Conservation (phyloP, 2,113 vertebrate species). For the Xiphophorus hellerii region DNA sequence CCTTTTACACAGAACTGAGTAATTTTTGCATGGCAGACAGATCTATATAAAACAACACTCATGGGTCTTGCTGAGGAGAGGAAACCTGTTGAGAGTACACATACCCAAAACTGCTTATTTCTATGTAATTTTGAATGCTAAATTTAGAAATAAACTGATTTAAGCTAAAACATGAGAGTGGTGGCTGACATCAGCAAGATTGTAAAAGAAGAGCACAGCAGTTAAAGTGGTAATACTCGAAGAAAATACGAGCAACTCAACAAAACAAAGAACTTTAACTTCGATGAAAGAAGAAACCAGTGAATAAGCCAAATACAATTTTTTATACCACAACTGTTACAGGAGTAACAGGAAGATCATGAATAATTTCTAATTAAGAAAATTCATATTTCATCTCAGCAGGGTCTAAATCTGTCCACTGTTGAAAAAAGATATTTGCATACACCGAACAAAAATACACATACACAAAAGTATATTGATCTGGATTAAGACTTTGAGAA, state of each 20-base stretch:
- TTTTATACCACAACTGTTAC: too few relatives aligned
- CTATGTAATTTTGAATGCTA: neutral
- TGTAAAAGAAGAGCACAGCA: neutral
- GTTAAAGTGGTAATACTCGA: neutral
- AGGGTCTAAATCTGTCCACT: too few relatives aligned
- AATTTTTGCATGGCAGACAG: neutral
- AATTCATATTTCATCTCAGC: too few relatives aligned
- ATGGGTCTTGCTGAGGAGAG: neutral
- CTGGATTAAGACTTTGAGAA: too few relatives aligned
- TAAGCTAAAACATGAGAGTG: neutral
- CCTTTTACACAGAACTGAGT: neutral
- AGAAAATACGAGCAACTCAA: neutral
- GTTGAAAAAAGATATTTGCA: too few relatives aligned
- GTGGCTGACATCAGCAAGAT: conserved; percentile 3
- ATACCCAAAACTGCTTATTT: neutral
- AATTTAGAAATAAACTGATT: conserved; percentile 4
- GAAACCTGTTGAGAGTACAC: neutral
- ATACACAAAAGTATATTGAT: too few relatives aligned
- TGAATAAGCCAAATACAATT: too few relatives aligned
- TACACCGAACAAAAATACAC: too few relatives aligned
- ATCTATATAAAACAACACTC: conserved; percentile 2
- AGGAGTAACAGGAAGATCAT: too few relatives aligned
- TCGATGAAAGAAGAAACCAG: neutral
- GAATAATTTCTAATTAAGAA: too few relatives aligned
- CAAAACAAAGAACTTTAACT: neutral